Base-by-base conservation (phyloP, 1,140 invertebrate species). In the Neocloeon triangulifer region DNA sequence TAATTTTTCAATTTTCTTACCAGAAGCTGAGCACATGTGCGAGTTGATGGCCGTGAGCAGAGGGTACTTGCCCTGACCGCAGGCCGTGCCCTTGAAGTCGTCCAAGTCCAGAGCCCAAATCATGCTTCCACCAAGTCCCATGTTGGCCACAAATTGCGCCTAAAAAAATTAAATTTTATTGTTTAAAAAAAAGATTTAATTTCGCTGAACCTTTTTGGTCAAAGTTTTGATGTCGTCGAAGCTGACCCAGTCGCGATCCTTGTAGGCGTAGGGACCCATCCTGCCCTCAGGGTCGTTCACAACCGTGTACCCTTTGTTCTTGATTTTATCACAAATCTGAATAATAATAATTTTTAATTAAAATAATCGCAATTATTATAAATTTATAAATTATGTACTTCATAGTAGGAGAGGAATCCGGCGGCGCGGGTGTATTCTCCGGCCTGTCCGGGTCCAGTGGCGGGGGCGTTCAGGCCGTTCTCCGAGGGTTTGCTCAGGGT, bases 361-460 rank as follows among this genome's bases (percentile, higher is more conserved):
- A 2, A 10, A 34, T 15, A 32, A 35, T n/a, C n/a, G n/a, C n/a
- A n/a, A n/a, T n/a, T n/a, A n/a, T 8, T 4, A 35, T 6, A 9
- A 15, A 34, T 18, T 2, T 10, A 31, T 10, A 21, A 9, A 10
- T 36, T 15, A 8, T 14, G 7, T 46, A 73, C 68, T 61, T 91
- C 82, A 45, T 86, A 86, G 42, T 88, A 94, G 2, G 84, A 67
- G 14, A 88, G 58, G 46, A 88, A 85, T 16, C 85, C 85, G 12
- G 70, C 70, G 27, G 80, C 73, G 45, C 66, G 56, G 0, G 84
- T 89, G 37, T 71, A 81, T 51, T 78, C 68, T 5, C 82, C 84
- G 7, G 73, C 68, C 37, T 68, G 59, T 2, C 82, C 80, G 12
- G 71, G 66, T 7, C 69, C 66, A 16, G 69, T 62, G 0, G 79